Base-by-base conservation (phyloP, 2,888 invertebrate species). In the Agrotis segetum region DNA sequence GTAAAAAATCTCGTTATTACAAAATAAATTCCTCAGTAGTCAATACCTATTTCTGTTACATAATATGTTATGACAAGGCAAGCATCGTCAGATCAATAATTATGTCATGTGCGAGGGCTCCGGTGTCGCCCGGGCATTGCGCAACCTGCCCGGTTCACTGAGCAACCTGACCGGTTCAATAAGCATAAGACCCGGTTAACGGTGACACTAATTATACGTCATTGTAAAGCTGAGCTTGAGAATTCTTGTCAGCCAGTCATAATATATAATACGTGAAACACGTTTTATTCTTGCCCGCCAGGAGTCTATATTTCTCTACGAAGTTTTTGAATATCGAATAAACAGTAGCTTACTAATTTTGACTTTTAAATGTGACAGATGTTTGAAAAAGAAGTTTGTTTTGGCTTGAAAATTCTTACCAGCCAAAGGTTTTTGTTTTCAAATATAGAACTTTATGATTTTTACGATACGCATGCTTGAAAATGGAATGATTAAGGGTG, bases 101-200 rank as follows among this genome's bases (percentile, higher is more conserved):
- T 90, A 91, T 92, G 91, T 91, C 90, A 92, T 84, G 83, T 78
- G 84, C 79, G 80, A 87, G 86, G 89, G 89, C 88, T 89, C 86
- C 83, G 87, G 84, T 90, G 89, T 88, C 89, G 78, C 66, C 82
- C 67, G 67, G 74, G 75, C 59, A 76, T 92, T 92, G 86, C 88
- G 88, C 82, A 92, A 93, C 55, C 81, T 75, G 76, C 85, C 84
- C 84, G 84, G 79, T 81, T 84, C 85, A 87, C 74, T 84, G 85
- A 56, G 88, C 81, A 92, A 92, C 56, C 82, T 76, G 77, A 84
- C 84, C 84, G 84, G 78, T 81, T 84, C 85, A 87, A 72, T 84
- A 84, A 73, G 79, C 85, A 84, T 82, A 86, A 84, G 87, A 82
- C 88, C 88, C 83, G 82, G 85, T 91, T 88, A 84, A 85, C 85